phyloP scores from a whole-genome alignment of 1,140 invertebrate genomes.

The Charaxes varanes region DNA sequence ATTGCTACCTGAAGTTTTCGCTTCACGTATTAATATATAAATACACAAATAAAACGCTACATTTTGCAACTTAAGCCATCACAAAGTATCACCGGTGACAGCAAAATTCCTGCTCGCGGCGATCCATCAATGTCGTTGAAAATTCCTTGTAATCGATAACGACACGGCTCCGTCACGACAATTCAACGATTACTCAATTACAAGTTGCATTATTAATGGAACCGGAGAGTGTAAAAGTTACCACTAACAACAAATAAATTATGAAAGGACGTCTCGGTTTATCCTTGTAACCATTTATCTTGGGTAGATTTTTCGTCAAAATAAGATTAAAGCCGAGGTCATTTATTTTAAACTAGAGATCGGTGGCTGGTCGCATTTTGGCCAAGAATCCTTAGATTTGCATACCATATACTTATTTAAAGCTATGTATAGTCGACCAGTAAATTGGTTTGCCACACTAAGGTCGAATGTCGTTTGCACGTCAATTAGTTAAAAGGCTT shows the following conservation, averaged over 20 bases:
- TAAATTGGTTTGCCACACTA: too few species aligned
- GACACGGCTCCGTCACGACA: slow-evolving; percentile 29
- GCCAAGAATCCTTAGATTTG: too few species aligned
- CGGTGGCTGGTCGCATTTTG: too few species aligned
- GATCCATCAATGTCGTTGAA: slow-evolving; percentile 55
- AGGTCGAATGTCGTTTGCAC: too few species aligned
- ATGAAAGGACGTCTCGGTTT: background rate
- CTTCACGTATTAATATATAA: too few species aligned
- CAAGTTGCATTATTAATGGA: slow-evolving; percentile 16
- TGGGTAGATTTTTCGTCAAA: too few species aligned
- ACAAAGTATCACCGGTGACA: slow-evolving; percentile 34
- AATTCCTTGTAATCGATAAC: slow-evolving; percentile 50
- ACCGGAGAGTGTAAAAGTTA: background rate
- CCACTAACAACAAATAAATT: slow-evolving; percentile 1
- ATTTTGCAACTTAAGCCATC: slow-evolving; percentile 10
- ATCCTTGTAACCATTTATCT: background rate
- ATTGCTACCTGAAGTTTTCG: too few species aligned
- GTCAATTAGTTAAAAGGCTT: too few species aligned
- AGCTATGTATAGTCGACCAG: too few species aligned
- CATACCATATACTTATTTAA: too few species aligned
- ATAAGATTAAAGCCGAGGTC: too few species aligned
- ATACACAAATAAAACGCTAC: background rate
- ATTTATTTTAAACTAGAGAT: too few species aligned
- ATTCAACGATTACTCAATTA: slow-evolving; percentile 35
- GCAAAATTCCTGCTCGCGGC: slow-evolving; percentile 33